Percentiles rank a stretch among this genome's conserved stretches.
These are phyloP conservation scores for Haplochromis burtoni DNA, from an alignment of 2,113 vertebrate species.

Conservation along the genomic window DNA sequence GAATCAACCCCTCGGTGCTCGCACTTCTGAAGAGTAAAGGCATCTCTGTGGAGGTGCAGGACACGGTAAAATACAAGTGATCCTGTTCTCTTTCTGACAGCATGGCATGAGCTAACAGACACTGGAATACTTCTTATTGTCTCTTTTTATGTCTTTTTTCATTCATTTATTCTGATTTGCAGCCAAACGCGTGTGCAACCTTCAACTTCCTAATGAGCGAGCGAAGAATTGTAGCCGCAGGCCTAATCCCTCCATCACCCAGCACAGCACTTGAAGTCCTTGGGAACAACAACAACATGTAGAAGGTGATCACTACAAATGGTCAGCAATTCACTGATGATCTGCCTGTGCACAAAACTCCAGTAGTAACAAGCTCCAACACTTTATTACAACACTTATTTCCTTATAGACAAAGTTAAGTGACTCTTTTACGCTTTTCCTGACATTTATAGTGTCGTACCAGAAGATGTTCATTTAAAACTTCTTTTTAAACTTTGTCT, in stretches of 20 bases:
- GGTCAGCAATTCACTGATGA: not conserved
- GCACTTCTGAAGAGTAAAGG: conserved; percentile 75
- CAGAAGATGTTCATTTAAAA: not conserved
- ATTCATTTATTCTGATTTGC: not conserved
- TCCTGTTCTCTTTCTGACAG: not conserved
- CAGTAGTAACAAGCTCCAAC: not conserved
- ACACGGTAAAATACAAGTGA: conserved; percentile 77
- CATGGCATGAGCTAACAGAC: not conserved
- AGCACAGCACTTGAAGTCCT: conserved; percentile 34
- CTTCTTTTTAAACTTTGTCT: not conserved
- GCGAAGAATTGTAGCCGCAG: conserved; percentile 76
- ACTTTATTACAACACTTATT: not conserved
- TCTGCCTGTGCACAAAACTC: not conserved
- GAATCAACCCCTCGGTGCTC: conserved; percentile 69
- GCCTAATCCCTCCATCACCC: conserved; percentile 79
- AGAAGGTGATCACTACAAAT: not conserved
- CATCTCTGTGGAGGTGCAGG: conserved; percentile 89
- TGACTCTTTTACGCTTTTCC: not conserved
- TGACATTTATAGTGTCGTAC: not conserved
- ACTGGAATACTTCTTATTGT: not conserved
- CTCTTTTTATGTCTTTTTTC: not conserved
- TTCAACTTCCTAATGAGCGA: conserved; percentile 91
- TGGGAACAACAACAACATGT: not conserved
- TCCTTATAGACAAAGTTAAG: not conserved
- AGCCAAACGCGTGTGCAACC: conserved; percentile 94